These are phyloP conservation scores for Agrochola circellaris DNA, from an alignment of 2,888 invertebrate genomes.

Conservation along the genomic window DNA sequence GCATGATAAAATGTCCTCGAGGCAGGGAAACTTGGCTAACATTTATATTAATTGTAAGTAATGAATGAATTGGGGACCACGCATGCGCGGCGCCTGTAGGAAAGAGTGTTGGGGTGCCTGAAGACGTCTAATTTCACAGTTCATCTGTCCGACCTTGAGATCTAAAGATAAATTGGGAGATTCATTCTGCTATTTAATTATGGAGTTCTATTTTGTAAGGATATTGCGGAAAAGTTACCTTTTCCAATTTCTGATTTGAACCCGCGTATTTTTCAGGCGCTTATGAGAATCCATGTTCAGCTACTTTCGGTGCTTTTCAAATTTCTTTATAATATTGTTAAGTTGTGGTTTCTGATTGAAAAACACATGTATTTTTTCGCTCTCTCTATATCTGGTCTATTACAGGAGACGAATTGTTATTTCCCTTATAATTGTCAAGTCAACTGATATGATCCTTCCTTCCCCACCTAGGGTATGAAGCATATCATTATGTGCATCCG, in stretches of 20 bases:
- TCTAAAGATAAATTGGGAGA: conserved; percentile 30
- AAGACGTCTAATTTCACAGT: conserved; percentile 55
- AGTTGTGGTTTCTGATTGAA: not conserved
- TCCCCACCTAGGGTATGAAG: not conserved
- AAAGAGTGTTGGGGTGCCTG: conserved; percentile 1
- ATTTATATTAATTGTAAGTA: conserved; percentile 59
- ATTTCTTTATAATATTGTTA: not conserved
- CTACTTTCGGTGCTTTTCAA: not conserved
- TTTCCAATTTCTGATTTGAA: not conserved
- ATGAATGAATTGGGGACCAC: conserved; percentile 51
- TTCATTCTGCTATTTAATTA: conserved; percentile 43
- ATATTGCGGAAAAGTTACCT: not conserved
- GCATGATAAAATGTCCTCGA: conserved; percentile 68
- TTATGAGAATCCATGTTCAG: not conserved
- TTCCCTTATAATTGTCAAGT: not conserved
- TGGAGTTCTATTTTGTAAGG: conserved; percentile 4
- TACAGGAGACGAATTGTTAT: not conserved
- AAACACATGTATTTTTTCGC: too few relatives aligned
- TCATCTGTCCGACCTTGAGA: conserved; percentile 50
- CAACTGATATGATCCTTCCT: not conserved
- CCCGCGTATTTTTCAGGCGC: not conserved
- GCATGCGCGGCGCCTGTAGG: conserved; percentile 41
- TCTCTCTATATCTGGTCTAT: not conserved
- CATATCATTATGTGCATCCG: not conserved
- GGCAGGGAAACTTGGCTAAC: conserved; percentile 49